Base-by-base conservation (phyloP, 1,140 invertebrate species). In the Drosophila insularis region DNA sequence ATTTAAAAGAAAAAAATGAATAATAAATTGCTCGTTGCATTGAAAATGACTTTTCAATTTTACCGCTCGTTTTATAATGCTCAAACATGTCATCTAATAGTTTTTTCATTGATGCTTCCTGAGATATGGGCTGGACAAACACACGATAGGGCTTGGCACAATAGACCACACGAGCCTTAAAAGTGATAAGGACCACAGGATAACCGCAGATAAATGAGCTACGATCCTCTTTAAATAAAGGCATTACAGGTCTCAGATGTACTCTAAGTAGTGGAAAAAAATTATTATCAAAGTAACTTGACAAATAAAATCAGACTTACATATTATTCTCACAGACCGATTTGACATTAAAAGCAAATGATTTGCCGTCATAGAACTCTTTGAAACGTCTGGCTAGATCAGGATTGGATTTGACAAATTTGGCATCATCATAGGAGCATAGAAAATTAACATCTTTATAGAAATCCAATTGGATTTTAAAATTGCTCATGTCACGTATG, bases 51-150 rank as follows among this genome's bases (percentile, higher is more conserved):
- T 1, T 35, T 13, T 61, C 19, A 35, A 53, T 68, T 68, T 56
- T 60, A 74, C 92, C 91, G 91, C 70, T 82, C 6, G 70, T 71
- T 71, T 94, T 93, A 81, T 96, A 96, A 80, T 93, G 93, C 37
- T 93, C 90, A 68, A 91, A 94, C 37, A 96, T 82, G 2, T 92
- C 77, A 35, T 94, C 90, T 1, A 94, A 71, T 3, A 96, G 73
- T 14, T 74, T 64, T 2, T 66, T 66, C 54, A 91, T 75, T n/a
- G 54, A n/a, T 2, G 93, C 80, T 0, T 85, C 70, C 68, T 94
- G 93, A 1, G 78, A 56, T 0, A 80, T 63, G 53, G 93, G 92
- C 71, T 96, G 95, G 1, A 96, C 87, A 87, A 94, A 96, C 1
- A 96, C 78, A 46, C 93, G 93, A 53, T 93, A 93, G 1, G 78